A percentile compares a stretch with the other conserved stretches of the same genome.
Evolutionary conservation across 2,113 vertebrate species (phyloP).

Genomic region (Orthonyx spaldingii): DNA sequence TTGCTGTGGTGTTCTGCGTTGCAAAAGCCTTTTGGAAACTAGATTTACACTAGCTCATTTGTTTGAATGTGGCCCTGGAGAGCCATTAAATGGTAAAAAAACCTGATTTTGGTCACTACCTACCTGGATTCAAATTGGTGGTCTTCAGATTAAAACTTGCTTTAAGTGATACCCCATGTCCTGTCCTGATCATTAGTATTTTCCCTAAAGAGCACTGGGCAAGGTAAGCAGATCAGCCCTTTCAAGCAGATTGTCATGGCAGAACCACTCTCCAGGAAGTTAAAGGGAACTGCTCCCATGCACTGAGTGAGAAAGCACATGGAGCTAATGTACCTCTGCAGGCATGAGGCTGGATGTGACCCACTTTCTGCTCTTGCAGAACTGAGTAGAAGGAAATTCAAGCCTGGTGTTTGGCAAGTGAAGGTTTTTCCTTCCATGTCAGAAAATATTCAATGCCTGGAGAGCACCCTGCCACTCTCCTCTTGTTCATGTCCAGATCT

Average conservation of each 20-base stretch:
- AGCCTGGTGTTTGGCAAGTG: background rate
- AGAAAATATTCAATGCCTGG: background rate
- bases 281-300: conserved; percentile 13
- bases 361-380: conserved; percentile 22
- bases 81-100: background rate
- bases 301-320: background rate
- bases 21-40: conserved; percentile 32
- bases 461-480: background rate
- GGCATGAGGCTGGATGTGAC: background rate
- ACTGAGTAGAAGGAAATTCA: background rate
- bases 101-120: background rate
- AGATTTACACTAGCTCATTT: conserved; percentile 53
- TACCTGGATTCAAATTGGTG: conserved; percentile 29
- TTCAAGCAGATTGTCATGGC: background rate
- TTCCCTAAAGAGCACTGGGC: background rate
- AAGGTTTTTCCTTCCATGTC: background rate
- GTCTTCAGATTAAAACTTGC: background rate
- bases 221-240: background rate
- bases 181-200: background rate
- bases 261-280: conserved; percentile 47
- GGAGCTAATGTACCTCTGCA: background rate
- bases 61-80: background rate
- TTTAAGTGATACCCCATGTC: background rate
- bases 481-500: background rate
- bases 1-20: conserved; percentile 34